A percentile compares a stretch with the other conserved stretches of the same genome.
These are phyloP conservation scores for Nephila pilipes DNA, from an alignment of 1,140 invertebrate species.

Conservation along the genomic window DNA sequence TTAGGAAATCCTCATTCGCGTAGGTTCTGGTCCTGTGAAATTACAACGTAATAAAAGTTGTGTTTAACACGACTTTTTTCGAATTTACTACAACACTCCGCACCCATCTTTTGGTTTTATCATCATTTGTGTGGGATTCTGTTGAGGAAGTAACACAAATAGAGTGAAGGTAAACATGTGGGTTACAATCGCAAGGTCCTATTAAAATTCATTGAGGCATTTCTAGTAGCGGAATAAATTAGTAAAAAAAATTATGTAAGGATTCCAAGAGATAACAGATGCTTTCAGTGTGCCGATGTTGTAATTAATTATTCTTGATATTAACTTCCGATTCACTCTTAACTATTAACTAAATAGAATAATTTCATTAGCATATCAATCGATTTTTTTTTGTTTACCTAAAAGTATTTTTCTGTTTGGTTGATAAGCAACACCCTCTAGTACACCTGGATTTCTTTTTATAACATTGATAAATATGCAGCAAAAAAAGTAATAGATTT, in stretches of 20 bases:
- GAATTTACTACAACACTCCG: conserved; percentile 8
- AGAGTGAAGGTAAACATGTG: conserved; percentile 53
- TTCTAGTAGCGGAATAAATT: conserved; percentile 4
- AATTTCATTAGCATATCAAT: no score
- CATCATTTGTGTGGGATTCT: neutral
- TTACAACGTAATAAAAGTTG: conserved; percentile 22
- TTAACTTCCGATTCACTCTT: no score
- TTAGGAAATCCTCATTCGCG: neutral
- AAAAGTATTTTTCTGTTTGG: no score
- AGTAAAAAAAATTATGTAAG: neutral
- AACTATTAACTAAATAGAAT: no score
- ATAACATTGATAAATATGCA: no score
- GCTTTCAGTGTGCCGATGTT: no score
- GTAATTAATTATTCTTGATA: no score
- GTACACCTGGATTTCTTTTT: no score
- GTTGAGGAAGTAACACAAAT: conserved; percentile 25
- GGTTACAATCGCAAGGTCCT: conserved; percentile 21
- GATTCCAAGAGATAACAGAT: no score
- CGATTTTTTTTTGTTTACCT: no score
- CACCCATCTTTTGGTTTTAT: conserved; percentile 2
- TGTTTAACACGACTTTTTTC: neutral
- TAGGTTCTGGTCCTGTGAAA: neutral
- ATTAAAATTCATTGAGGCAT: conserved; percentile 14
- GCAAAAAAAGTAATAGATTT: no score
- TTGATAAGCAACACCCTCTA: no score